Base-by-base conservation (phyloP, 53 echinoderm and acorn worm species). In the Mesocentrotus franciscanus region DNA sequence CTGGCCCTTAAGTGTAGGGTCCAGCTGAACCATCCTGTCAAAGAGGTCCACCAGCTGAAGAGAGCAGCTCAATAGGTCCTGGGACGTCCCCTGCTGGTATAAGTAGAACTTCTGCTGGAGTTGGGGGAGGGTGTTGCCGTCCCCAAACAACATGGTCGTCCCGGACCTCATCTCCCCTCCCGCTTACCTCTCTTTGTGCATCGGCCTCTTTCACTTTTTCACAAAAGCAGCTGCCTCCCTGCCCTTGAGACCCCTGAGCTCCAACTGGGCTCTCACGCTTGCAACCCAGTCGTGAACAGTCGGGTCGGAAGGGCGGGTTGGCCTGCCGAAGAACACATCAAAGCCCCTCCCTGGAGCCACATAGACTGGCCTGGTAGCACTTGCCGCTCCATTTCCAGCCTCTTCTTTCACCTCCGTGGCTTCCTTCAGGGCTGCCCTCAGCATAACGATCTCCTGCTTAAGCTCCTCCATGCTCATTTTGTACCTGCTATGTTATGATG, bases 101-200 rank as follows among this genome's bases (percentile, higher is more conserved):
- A 91, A 79, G 78, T 89, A 97, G 14, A 97, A 97, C 90, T 81
- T 22, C 87, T 97, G 96, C 71, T 96, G 29, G 0, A 97, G 55
- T 24, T 92, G 95, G 9, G 97, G 92, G 1, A 97, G 92, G 1
- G 94, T 30, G 9, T 87, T 92, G 1, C 96, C 95, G 66, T 97
- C 97, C 0, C 97, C 96, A 59, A 97, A 97, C 4, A 97, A 89
- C 96, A 0, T 93, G 94, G n/a, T 90, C 83, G 5, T 70, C 59
- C 10, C 39, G n/a, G 0, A 95, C 66, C 0, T 22, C 30, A 7
- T 94, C 92, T 7, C 97, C 97, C 60, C 95, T 75, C 13, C 96
- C 97, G 11, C 84, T 66, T 14, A 97, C 85, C 61, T 97, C 97
- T 57, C 96, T 94, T 4, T 97, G n/a, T 0, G 97, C 97, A 64